Base-by-base conservation (phyloP, 2,888 invertebrate species). In the Ophion ventricosus region DNA sequence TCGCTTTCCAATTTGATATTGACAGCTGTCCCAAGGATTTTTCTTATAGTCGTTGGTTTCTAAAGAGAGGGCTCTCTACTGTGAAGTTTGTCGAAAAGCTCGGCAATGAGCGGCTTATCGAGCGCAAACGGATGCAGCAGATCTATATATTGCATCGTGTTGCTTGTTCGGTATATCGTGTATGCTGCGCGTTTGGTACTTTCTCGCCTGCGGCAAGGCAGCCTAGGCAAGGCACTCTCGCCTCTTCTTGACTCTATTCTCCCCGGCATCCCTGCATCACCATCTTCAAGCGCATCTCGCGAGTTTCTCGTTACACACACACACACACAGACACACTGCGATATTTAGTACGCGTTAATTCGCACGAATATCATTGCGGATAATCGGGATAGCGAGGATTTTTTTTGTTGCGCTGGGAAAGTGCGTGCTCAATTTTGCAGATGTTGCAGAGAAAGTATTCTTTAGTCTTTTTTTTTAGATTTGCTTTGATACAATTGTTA, bases 191-290 rank as follows among this genome's bases (percentile, higher is more conserved):
- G n/a, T 79, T 72, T 61, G 74, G 81, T 87, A 90, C 89, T 90
- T 90, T 90, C 90, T 90, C 90, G 90, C 90, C 89, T 77, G 84
- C 88, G 91, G 91, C 91, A 90, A 91, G 90, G 90, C 89, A 90
- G 86, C 88, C 86, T 70, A 83, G 70, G 57, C 74, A 66, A 74
- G 23, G 23, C 61, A n/a, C 43, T 74, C 29, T 70, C 11, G 57
- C 25, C 72, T 80, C 59, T 69, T 69, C 64, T 49, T 69, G 26
- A 14, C 57, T 66, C 64, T 23, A 43, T 54, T 73, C 63, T 70
- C 25, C 17, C 29, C 64, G 49, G 64, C 61, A 23, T 73, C 63
- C 26, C 67, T 35, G 54, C 23, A 20, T 54, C 69, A 40, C 26
- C 67, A 64, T 54, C 75, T 54, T 64, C 54, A 26, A 49, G 49